Base-by-base conservation (phyloP, 2,888 invertebrate species). In the Candidula unifasciata region DNA sequence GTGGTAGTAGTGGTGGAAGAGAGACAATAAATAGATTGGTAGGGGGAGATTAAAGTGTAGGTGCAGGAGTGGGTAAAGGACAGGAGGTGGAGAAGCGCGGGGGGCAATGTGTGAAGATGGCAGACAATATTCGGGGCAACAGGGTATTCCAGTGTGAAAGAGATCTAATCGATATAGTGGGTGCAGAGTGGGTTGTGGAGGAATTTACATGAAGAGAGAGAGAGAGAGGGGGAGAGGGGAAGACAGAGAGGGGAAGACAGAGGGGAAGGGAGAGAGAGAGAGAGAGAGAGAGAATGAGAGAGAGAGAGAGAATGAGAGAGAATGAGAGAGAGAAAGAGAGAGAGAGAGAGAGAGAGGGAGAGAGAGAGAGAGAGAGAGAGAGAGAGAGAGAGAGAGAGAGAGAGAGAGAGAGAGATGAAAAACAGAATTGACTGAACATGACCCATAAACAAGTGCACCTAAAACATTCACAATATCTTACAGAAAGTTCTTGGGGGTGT, bases 291-390 rank as follows among this genome's bases (percentile, higher is more conserved):
- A 69, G 54, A 54, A 69, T 30, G 27, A 69, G 30, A 27, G 33
- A 52, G 73, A 37, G 33, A 57, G 30, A 18, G 57, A 71, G n/a
- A 80, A 24, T 54, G 54, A 33, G n/a, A 33, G 69, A 80, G 57
- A 71, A 73, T 54, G 54, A 80, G 30, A 69, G 68, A 27, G 16
- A 73, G 81, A 37, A 21, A 81, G 37, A 73, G n/a, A 21, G 13
- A 37, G 24, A n/a, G 24, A 37, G 37, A 30, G 44, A 24, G 21
- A 24, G 37, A 44, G 37, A n/a, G n/a, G 71, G 5, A 71, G n/a
- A 27, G 5, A n/a, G 27, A 66, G 10, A 1, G 5, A 27, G n/a
- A 3, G 10, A 8, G n/a, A 60, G 60, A 16, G 3, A 3, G 60
- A 60, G 6, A 60, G 60, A 60, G 60, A 60, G n/a, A n/a, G n/a